Evolutionary conservation across 2,113 vertebrate species (phyloP), one percentile per base, ranked within the genome.

Genomic region (Campylomormyrus numenius): DNA sequence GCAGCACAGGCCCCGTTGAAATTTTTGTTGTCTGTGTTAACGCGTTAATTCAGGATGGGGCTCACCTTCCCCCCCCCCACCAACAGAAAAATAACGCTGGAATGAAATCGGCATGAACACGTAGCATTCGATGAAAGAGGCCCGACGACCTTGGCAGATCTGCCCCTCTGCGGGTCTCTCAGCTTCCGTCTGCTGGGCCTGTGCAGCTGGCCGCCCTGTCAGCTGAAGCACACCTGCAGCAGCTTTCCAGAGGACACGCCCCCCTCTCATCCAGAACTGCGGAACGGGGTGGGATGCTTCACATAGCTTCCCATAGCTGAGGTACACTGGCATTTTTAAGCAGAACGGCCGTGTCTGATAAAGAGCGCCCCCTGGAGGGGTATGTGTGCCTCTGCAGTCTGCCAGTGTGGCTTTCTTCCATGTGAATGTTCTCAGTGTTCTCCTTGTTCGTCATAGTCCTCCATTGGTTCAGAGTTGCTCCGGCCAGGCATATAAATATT

Each of bases 401-500:
- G 24, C 89, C 21, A n/a, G 66, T 58, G 27, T 17, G 83, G 90
- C 52, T 46, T 88, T 86, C 45, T 24, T 50, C 88, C 91, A 52
- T 45, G 91, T 49, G 50, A 19, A 21, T 21, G 53, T 21, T 56
- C 53, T 21, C 89, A 85, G 53, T 21, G 19, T 74, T 58, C 42
- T 89, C 84, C 45, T 62, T 58, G 52, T 48, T 31, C 46, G 49
- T 84, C 77, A 19, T 21, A 85, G n/a, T 89, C 9, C n/a, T 24
- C 19, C 52, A 27, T 50, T 48, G 53, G 27, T 42, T 62, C 31
- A 89, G 53, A 58, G 77, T 42, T 89, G 13, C 83, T 58, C 50
- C 56, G 58, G 80, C 77, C 87, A 92, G 90, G 77, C 89, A 90
- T 92, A 93, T 92, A 93, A 93, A 92, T 92, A 93, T 90, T 90